Base-by-base conservation (phyloP, 2,888 invertebrate species). In the Metopia argyrocephala region DNA sequence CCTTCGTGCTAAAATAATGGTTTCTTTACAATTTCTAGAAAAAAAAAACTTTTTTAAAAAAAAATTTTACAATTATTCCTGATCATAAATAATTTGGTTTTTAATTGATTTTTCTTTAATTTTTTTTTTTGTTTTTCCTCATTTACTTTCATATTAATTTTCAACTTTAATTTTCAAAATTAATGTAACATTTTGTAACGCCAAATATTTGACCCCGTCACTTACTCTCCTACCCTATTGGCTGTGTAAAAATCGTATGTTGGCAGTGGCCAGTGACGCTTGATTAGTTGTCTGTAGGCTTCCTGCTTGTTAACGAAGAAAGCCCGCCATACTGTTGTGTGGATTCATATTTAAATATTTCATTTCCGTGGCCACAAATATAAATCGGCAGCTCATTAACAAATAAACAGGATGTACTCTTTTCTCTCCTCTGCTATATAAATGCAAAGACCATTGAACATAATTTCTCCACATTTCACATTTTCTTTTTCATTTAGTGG, bases 341-440 rank as follows among this genome's bases (percentile, higher is more conserved):
- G 38, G 38, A 38, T 12, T 3, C n/a, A n/a, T n/a, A n/a, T n/a
- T n/a, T n/a, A n/a, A n/a, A n/a, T n/a, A 31, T 74, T 56, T 56
- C 50, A 5, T 65, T 54, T 68, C 38, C 71, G 54, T 69, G 57
- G 68, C 50, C 73, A 64, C 80, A 81, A 78, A 70, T 81, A 74
- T 56, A 78, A 65, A n/a, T n/a, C n/a, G n/a, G n/a, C n/a, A 66
- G 70, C 78, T 70, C 18, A 66, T 75, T 81, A 66, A 57, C 27
- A 27, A 50, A 31, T 61, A 66, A 70, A 74, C 78, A 74, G 78
- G 78, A 81, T 78, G 59, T 81, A 62, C 73, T 73, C 61, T 31
- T 31, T 31, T 54, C n/a, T n/a, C n/a, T 12, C 38, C 38, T 38
- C 38, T 38, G 15, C 38, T 38, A 15, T 38, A 38, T 15, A 15